Evolutionary conservation across 1,140 invertebrate species (phyloP), one percentile per base, ranked within the genome.

Genomic region (Arion vulgaris): DNA sequence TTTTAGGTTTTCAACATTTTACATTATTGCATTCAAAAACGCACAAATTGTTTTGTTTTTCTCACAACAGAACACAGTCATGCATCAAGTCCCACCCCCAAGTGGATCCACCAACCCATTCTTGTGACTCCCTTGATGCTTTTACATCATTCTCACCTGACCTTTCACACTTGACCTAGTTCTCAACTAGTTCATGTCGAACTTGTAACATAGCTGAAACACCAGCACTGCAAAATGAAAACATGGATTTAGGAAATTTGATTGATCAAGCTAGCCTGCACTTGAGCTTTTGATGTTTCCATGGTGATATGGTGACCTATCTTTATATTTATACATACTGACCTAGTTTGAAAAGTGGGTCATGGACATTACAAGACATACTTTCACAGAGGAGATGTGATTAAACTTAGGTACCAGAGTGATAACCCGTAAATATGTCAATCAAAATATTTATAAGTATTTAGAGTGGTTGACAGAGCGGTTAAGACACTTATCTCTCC

Each of bases 41-140:
- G n/a, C 45, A 49, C 19, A 19, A 49, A 11, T 49, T 9, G 45
- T 49, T 49, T 49, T 49, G 45, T 82, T 78, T 36, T 85, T 78
- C 83, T 77, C 82, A 62, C 86, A 87, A 45, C 87, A 90, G 89
- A 88, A 84, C 53, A 85, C 88, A 80, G 87, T 86, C 0, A 76
- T 57, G 45, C 76, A 62, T 38, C 85, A 88, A 68, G 82, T 89
- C 45, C 84, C 89, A 62, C 88, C 89, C 38, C 86, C 87, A 45
- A 86, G 88, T 36, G 86, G 84, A 51, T 85, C 88, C n/a, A 87
- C 89, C n/a, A 90, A 90, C 82, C 89, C 89, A 51, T 90, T 90
- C 85, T 89, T 90, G 85, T 90, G 88, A 90, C 88, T 38, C 81
- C 83, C 71, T 73, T 72, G 36, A 72, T 39, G 26, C 36, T 41